A percentile compares a stretch with the other conserved stretches of the same genome.
phyloP scores from a whole-genome alignment of 2,113 vertebrate species.

The Oryzias celebensis region DNA sequence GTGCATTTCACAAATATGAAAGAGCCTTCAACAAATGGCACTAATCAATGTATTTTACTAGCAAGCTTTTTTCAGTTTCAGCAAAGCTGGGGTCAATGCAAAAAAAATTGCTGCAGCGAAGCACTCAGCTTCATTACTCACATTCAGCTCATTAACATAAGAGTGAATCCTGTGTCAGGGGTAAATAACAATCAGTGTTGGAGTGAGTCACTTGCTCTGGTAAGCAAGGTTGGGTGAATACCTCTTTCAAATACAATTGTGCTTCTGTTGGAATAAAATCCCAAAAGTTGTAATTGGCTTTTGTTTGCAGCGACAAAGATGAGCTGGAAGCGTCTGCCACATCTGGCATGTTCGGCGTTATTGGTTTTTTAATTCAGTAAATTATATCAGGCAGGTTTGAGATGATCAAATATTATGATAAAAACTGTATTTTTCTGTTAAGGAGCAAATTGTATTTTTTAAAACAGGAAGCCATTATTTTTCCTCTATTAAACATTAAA shows the following conservation, averaged over 20 bases:
- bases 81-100: background rate
- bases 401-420: background rate
- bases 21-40: too few species aligned
- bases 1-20: background rate
- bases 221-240: too few species aligned
- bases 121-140: conserved; percentile 9
- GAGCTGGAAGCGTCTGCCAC: too few species aligned
- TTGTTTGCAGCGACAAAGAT: too few species aligned
- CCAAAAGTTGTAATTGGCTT: too few species aligned
- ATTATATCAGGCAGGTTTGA: background rate
- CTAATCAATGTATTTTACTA: conserved; percentile 20
- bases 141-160: conserved; percentile 6
- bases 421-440: background rate
- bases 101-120: background rate
- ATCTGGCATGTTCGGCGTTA: too few species aligned
- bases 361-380: background rate
- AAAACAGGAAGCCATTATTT: too few species aligned
- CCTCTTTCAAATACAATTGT: too few species aligned
- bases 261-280: too few species aligned
- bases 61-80: conserved; percentile 14
- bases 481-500: too few species aligned
- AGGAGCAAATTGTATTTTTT: background rate
- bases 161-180: background rate
- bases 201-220: too few species aligned
- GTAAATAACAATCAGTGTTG: background rate